A percentile compares a stretch with the other conserved stretches of the same genome.
Conservation (phyloP, 2,113 vertebrate species). For the Mastomys natalensis region DNA sequence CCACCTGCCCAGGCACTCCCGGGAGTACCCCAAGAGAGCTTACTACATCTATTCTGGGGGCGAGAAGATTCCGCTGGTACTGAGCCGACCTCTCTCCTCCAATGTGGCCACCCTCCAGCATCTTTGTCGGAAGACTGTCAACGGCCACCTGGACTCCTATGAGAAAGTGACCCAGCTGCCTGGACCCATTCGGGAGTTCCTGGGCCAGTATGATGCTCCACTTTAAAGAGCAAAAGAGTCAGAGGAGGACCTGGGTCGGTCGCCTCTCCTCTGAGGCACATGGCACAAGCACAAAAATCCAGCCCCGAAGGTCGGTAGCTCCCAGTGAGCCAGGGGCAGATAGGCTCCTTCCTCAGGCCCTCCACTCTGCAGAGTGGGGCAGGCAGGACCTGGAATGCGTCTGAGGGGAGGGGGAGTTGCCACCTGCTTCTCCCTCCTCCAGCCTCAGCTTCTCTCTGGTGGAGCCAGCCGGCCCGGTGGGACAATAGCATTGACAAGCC, state of each 20-base stretch:
- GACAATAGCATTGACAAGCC: slow-evolving; percentile 47
- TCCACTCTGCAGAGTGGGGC: not conserved
- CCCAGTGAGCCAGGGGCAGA: not conserved
- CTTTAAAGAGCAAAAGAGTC: slow-evolving; percentile 87
- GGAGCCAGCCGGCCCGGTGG: not conserved
- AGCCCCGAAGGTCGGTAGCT: not conserved
- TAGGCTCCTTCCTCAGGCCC: slow-evolving; percentile 1
- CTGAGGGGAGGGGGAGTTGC: slow-evolving; percentile 5
- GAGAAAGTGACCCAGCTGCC: slow-evolving; percentile 94
- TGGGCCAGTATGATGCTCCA: slow-evolving; percentile 95
- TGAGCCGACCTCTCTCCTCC: slow-evolving; percentile 92
- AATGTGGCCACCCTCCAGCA: slow-evolving; percentile 95
- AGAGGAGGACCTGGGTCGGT: slow-evolving; percentile 54
- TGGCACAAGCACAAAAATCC: slow-evolving; percentile 79
- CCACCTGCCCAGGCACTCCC: slow-evolving; percentile 73
- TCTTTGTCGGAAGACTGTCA: slow-evolving; percentile 97
- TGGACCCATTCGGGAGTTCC: slow-evolving; percentile 93
- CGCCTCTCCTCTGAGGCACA: slow-evolving; percentile 56
- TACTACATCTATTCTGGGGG: slow-evolving; percentile 95
- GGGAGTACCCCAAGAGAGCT: slow-evolving; percentile 84
- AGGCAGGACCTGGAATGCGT: slow-evolving; percentile 35
- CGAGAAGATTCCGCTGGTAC: slow-evolving; percentile 95
- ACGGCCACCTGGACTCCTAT: slow-evolving; percentile 93
- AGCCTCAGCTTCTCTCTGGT: slow-evolving; percentile 36
- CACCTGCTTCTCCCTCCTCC: slow-evolving; percentile 38